Evolutionary conservation across 2,797 vertebrate species (phyloP).

Genomic region (Galagoides demidoff): DNA sequence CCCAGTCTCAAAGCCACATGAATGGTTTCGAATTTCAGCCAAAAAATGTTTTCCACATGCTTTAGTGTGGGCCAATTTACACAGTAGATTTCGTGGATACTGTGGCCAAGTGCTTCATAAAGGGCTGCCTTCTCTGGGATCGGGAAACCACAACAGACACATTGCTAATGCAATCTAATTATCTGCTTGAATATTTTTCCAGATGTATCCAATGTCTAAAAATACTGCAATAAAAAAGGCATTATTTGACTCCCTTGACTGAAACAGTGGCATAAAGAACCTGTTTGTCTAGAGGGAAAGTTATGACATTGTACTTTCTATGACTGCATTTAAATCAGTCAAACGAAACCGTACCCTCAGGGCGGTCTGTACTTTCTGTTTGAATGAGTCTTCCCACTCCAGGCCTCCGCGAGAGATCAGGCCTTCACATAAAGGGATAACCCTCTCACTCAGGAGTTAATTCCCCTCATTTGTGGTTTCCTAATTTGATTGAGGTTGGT

Average conservation of each 20-base stretch:
- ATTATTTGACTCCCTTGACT: constrained; percentile 86
- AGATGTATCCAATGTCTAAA: constrained; percentile 91
- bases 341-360: constrained; percentile 80
- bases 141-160: constrained; percentile 91
- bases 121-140: constrained; percentile 90
- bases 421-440: constrained; percentile 63
- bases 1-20: constrained; percentile 91
- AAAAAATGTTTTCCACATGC: constrained; percentile 93
- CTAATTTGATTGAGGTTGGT: constrained; percentile 73
- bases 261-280: constrained; percentile 89
- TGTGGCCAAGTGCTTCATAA: constrained; percentile 90
- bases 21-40: constrained; percentile 92
- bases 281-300: constrained; percentile 86
- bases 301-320: constrained; percentile 82
- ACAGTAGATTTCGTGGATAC: constrained; percentile 88
- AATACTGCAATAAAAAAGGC: constrained; percentile 89
- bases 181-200: constrained; percentile 91
- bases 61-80: constrained; percentile 90
- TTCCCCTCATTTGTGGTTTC: constrained; percentile 78
- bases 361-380: constrained; percentile 66
- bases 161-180: constrained; percentile 92
- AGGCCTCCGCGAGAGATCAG: constrained; percentile 56
- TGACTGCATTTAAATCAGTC: constrained; percentile 84
- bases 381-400: constrained; percentile 72
- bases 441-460: constrained; percentile 71